These are phyloP conservation scores for Drosophila nikananu DNA, from an alignment of 1,140 invertebrate species.

Conservation along the genomic window DNA sequence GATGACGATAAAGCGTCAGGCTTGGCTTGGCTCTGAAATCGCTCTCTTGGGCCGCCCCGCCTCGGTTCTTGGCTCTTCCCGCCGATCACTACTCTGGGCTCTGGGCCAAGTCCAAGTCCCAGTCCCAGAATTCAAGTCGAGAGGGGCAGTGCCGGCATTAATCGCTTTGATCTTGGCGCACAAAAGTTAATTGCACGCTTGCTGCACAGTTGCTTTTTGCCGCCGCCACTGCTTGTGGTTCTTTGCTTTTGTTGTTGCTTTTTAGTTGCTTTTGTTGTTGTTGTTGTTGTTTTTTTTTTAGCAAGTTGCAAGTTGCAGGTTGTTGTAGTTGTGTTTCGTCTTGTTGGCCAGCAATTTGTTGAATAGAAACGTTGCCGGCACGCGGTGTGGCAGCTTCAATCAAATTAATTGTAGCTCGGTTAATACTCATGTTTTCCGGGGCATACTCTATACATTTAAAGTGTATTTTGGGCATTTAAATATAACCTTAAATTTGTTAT, in stretches of 20 bases:
- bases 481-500: not conserved
- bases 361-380: constrained; percentile 71
- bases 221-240: constrained; percentile 15
- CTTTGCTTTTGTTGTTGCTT: constrained; percentile 34
- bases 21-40: constrained; percentile 23
- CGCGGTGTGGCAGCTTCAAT: constrained; percentile 82
- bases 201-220: constrained; percentile 70
- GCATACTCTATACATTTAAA: not conserved
- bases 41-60: constrained; percentile 6
- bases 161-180: constrained; percentile 85
- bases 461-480: not conserved
- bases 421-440: constrained; percentile 15
- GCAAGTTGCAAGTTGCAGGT: constrained; percentile 19
- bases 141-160: constrained; percentile 66
- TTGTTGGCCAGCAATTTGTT: constrained; percentile 66
- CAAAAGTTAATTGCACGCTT: constrained; percentile 85
- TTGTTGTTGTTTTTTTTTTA: too few species aligned
- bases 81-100: not conserved
- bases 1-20: constrained; percentile 60
- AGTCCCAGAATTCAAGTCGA: constrained; percentile 20
- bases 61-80: constrained; percentile 4
- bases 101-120: constrained; percentile 16
- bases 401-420: constrained; percentile 76
- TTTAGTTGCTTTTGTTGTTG: constrained; percentile 11
- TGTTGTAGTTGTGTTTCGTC: constrained; percentile 29